Evolutionary conservation across 2,888 invertebrate species (phyloP).

Genomic region (Pseudoips prasinana): DNA sequence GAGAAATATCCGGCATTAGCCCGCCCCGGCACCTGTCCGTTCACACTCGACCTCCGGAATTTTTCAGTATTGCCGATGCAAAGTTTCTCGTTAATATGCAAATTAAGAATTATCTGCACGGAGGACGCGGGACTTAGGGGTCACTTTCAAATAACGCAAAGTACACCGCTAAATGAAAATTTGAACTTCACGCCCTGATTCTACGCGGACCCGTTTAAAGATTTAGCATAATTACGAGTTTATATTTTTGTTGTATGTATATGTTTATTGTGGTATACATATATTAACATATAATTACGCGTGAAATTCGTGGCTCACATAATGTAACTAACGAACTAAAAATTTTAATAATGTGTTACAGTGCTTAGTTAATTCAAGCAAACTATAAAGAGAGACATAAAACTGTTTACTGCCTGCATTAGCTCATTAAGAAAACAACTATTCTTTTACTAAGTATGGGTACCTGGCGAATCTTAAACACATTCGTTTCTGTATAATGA

Average conservation of each 20-base stretch:
- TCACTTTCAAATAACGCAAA: slow-evolving; percentile 60
- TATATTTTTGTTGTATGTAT: slow-evolving; percentile 56
- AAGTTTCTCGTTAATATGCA: slow-evolving; percentile 80
- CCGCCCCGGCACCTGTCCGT: slow-evolving; percentile 61
- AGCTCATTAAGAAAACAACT: slow-evolving; percentile 49
- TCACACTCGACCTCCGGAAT: slow-evolving; percentile 68
- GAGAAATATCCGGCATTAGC: slow-evolving; percentile 60
- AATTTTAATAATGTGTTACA: slow-evolving; percentile 58
- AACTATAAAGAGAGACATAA: slow-evolving; percentile 60
- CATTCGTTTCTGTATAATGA: slow-evolving; percentile 39
- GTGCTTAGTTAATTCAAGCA: slow-evolving; percentile 58
- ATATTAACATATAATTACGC: slow-evolving; percentile 56
- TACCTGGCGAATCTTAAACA: slow-evolving; percentile 34
- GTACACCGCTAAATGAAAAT: slow-evolving; percentile 57
- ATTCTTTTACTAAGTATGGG: slow-evolving; percentile 38
- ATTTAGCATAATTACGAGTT: slow-evolving; percentile 68
- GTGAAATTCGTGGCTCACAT: slow-evolving; percentile 48
- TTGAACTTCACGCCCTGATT: slow-evolving; percentile 62
- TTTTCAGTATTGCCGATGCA: slow-evolving; percentile 74
- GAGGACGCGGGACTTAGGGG: slow-evolving; percentile 65
- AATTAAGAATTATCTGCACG: slow-evolving; percentile 74
- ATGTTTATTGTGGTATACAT: slow-evolving; percentile 51
- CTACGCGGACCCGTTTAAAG: slow-evolving; percentile 60
- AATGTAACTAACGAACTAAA: slow-evolving; percentile 51
- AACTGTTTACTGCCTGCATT: slow-evolving; percentile 54